phyloP scores from a whole-genome alignment of 2,797 vertebrate species.

The Pogoniulus pusillus region DNA sequence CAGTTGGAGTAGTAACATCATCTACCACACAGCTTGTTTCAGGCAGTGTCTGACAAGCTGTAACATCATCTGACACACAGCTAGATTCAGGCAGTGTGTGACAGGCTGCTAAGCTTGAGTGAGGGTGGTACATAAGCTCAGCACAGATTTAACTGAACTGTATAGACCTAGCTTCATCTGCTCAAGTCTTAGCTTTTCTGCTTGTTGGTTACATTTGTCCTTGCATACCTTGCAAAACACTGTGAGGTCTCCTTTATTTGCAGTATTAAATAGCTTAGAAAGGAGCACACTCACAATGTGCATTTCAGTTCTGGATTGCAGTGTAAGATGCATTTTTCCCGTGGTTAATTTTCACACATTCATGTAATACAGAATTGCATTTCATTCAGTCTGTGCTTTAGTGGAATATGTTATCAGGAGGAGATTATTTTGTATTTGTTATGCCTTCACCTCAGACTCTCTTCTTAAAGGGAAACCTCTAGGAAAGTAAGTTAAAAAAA shows the following conservation, averaged over 20 bases:
- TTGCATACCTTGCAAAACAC: background rate
- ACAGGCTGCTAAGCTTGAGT: background rate
- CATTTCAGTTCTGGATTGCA: background rate
- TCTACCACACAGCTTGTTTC: background rate
- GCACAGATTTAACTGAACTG: background rate
- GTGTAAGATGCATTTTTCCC: background rate
- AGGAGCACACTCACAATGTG: background rate
- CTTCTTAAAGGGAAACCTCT: background rate
- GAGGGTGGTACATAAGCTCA: background rate
- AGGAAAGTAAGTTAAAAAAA: background rate
- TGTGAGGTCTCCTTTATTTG: background rate
- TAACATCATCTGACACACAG: background rate
- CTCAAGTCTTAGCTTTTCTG: background rate
- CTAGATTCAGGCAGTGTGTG: background rate
- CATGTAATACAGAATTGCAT: constrained; percentile 8
- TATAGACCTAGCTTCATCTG: background rate
- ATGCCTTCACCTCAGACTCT: background rate
- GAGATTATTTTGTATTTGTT: background rate
- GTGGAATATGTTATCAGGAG: background rate
- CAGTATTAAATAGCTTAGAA: background rate
- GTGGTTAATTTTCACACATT: background rate
- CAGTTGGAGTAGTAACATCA: background rate
- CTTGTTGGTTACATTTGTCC: background rate
- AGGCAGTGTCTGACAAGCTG: background rate
- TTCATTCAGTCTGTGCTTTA: background rate